Evolutionary conservation across 2,888 invertebrate species (phyloP).

Genomic region (Cenopis cana): DNA sequence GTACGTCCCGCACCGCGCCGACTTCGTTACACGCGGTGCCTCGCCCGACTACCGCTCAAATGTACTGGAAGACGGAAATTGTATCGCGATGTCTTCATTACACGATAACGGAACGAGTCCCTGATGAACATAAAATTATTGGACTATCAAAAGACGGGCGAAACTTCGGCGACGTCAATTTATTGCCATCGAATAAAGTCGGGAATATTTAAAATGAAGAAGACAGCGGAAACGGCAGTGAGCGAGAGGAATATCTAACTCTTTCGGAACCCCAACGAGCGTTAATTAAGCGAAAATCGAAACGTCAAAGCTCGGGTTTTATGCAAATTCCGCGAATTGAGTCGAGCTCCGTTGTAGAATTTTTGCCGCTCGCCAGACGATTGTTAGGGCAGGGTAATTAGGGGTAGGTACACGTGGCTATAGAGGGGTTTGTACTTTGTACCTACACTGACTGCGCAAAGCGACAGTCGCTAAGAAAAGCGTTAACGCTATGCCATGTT

Average conservation of each 20-base stretch:
- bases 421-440: constrained; percentile 12
- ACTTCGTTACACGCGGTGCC: constrained; percentile 18
- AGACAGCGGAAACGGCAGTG: constrained; percentile 67
- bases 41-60: constrained; percentile 36
- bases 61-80: constrained; percentile 48
- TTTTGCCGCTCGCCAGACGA: constrained; percentile 68
- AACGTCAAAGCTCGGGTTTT: constrained; percentile 80
- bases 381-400: constrained; percentile 78
- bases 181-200: constrained; percentile 72
- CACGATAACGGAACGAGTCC: constrained; percentile 65
- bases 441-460: not conserved
- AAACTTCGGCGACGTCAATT: constrained; percentile 74
- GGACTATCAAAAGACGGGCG: constrained; percentile 74
- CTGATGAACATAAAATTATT: constrained; percentile 77
- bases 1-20: constrained; percentile 54
- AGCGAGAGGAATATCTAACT: constrained; percentile 71
- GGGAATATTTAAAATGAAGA: constrained; percentile 69
- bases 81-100: constrained; percentile 62
- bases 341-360: constrained; percentile 75
- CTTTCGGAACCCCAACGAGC: constrained; percentile 70
- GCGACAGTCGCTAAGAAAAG: not conserved
- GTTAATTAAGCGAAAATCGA: constrained; percentile 84
- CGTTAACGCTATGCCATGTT: not conserved
- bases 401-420: constrained; percentile 56
- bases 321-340: constrained; percentile 81